phyloP scores from a whole-genome alignment of 2,113 vertebrate genomes.

The Corythaixoides concolor region DNA sequence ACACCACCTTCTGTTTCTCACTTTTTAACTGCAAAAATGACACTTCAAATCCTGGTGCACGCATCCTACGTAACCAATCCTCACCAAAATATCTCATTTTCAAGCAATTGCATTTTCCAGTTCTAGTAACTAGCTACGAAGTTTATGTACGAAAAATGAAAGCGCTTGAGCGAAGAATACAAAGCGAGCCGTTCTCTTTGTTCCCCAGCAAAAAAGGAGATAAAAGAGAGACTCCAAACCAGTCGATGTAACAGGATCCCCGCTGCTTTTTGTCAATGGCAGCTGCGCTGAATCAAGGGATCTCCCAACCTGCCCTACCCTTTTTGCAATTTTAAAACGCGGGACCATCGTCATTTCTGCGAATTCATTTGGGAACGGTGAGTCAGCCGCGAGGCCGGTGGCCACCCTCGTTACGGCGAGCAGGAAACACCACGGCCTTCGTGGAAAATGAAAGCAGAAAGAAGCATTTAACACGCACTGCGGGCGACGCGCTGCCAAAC shows the following conservation, averaged over 20 bases:
- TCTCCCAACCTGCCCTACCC: background rate
- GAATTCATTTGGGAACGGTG: background rate
- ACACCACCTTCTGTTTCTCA: background rate
- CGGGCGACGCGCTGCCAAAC: accelerated
- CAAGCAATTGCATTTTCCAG: background rate
- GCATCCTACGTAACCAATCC: background rate
- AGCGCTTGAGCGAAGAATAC: background rate
- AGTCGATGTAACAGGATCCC: background rate
- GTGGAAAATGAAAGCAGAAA: background rate
- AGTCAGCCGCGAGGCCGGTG: background rate
- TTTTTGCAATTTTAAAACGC: background rate
- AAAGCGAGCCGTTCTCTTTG: constrained; percentile 1
- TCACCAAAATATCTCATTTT: background rate
- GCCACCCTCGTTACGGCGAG: background rate
- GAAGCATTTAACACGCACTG: accelerated
- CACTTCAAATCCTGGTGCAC: background rate
- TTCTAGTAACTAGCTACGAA: background rate
- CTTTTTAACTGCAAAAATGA: background rate
- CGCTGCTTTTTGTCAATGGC: background rate
- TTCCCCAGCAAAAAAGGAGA: constrained; percentile 13
- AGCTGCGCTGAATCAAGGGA: background rate
- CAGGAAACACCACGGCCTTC: background rate
- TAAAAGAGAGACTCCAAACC: background rate
- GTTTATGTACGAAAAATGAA: constrained; percentile 14
- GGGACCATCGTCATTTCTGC: background rate